phyloP scores from a whole-genome alignment of 2,888 invertebrate species.

The Aphodius granarius region DNA sequence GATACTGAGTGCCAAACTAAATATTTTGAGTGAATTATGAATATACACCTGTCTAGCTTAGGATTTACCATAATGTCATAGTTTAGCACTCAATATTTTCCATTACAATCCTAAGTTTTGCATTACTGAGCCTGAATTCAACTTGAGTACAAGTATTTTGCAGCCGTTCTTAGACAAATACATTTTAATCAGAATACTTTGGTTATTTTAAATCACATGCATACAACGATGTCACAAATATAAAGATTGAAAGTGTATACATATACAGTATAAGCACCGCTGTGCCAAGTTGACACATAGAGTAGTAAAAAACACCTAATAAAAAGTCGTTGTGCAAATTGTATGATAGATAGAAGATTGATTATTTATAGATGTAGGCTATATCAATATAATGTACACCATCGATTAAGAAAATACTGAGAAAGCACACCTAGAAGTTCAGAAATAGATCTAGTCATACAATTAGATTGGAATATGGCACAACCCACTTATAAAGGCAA shows the following conservation, averaged over 20 bases:
- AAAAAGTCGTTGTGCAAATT: constrained; percentile 19
- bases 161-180: neutral
- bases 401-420: neutral
- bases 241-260: constrained; percentile 9
- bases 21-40: no score
- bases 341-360: neutral
- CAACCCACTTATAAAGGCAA: neutral
- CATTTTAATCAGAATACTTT: constrained; percentile 27
- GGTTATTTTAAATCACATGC: constrained; percentile 38
- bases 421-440: neutral
- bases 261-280: constrained; percentile 13
- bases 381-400: neutral
- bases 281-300: neutral
- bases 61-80: no score
- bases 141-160: neutral
- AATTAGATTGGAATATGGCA: neutral
- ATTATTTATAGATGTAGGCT: neutral
- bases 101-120: no score
- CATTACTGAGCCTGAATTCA: no score
- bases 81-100: no score
- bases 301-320: constrained; percentile 6
- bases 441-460: neutral
- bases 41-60: no score
- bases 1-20: no score
- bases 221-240: constrained; percentile 12